Evolutionary conservation across 1,140 invertebrate genomes (phyloP), one percentile per base, ranked within the genome.

Genomic region (Diuraphis noxia): DNA sequence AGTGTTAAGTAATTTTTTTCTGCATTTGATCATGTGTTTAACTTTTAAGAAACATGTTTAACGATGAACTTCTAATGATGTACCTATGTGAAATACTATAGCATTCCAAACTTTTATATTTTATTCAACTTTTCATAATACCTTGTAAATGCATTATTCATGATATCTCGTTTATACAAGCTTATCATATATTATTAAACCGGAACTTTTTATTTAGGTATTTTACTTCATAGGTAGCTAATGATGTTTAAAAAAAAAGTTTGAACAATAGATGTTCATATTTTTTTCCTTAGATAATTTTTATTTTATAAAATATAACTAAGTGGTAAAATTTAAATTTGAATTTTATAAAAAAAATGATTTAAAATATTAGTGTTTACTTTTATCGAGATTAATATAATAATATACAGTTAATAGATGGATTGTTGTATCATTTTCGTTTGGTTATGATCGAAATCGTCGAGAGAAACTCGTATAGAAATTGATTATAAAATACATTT

Each of bases 121-220:
- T 40, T 25, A 86, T 86, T 86, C 85, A 86, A 52, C n/a, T 38
- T 56, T 87, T 87, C 8, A 88, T 88, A 63, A 63, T 40, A 8
- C 86, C 17, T 63, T 56, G 86, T 63, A 56, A 63, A 88, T 88
- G 86, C n/a, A 63, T 88, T 88, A 88, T 88, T 88, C 52, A 88
- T 88, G 25, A 2, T 63, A 63, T 88, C n/a, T 86, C 23, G 36
- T 52, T 88, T 88, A 38, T 23, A 56, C 46, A 56, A 17, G 23
- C 13, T 40, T 63, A 88, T 63, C 52, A 88, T 63, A 41, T 63
- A 25, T 43, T 25, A 88, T 88, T 63, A 63, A 88, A 49, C 10
- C 41, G 23, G 38, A 63, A 88, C 23, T 88, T 87, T 87, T 88
- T 63, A 63, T 40, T 25, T 40, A 88, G 38, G 13, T 40, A 41